Evolutionary conservation across 2,797 vertebrate species (phyloP).

Genomic region (Erithacus rubecula): DNA sequence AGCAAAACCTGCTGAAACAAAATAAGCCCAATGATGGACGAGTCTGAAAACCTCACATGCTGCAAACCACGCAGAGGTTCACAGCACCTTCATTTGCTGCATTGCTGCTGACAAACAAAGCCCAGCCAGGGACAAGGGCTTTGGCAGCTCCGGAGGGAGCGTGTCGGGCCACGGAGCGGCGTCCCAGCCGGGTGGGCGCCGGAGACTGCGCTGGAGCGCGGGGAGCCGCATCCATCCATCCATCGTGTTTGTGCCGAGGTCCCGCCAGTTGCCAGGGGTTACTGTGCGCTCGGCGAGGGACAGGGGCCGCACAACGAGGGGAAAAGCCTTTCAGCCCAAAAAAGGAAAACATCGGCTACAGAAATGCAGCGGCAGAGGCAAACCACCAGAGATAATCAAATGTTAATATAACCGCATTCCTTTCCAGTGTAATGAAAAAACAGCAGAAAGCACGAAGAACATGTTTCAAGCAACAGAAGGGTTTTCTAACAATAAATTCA

Average conservation of each 20-base stretch:
- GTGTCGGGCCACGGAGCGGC: fast-evolving
- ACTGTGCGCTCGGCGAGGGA: slow-evolving; percentile 22
- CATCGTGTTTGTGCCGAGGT: slow-evolving; percentile 2
- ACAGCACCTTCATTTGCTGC: background rate
- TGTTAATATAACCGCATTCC: background rate
- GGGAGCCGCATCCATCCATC: background rate
- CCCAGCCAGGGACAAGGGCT: background rate
- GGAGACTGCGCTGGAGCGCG: fast-evolving
- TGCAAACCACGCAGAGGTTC: background rate
- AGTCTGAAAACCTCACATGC: slow-evolving; percentile 3
- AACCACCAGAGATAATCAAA: slow-evolving; percentile 42
- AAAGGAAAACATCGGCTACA: background rate
- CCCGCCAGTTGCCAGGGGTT: slow-evolving; percentile 69
- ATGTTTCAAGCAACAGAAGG: background rate
- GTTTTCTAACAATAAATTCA: background rate
- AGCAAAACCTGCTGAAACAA: background rate
- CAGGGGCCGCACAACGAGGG: background rate
- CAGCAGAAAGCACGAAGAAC: background rate
- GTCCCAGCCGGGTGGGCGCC: background rate
- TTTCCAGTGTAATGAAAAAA: slow-evolving; percentile 7
- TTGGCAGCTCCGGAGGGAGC: background rate
- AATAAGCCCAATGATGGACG: slow-evolving; percentile 38
- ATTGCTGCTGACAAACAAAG: background rate
- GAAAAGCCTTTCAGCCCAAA: slow-evolving; percentile 53
- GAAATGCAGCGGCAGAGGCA: background rate